phyloP scores from a whole-genome alignment of 2,888 invertebrate species.

The Drosophila atripex region DNA sequence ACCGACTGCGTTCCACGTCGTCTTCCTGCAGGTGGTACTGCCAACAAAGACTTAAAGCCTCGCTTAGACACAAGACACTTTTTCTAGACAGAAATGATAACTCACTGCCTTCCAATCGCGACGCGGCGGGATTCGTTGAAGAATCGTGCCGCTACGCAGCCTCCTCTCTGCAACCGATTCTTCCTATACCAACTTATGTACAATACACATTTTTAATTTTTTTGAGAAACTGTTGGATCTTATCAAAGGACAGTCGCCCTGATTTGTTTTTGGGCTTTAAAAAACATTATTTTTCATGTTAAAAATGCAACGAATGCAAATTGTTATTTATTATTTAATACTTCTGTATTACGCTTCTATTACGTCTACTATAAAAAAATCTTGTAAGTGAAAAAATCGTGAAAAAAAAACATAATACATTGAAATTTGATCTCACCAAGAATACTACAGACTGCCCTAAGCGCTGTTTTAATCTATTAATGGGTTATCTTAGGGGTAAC shows the following conservation, averaged over 20 bases:
- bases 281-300: constrained; percentile 67
- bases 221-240: constrained; percentile 65
- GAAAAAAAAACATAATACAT: constrained; percentile 60
- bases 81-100: constrained; percentile 20
- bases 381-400: constrained; percentile 64
- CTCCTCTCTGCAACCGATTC: constrained; percentile 63
- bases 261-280: constrained; percentile 41
- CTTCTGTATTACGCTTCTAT: constrained; percentile 56
- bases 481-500: neutral
- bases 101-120: constrained; percentile 70
- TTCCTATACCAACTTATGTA: constrained; percentile 72
- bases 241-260: constrained; percentile 55
- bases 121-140: constrained; percentile 46
- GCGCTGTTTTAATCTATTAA: neutral
- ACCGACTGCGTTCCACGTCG: constrained; percentile 46
- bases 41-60: constrained; percentile 76
- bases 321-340: constrained; percentile 75
- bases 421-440: constrained; percentile 69
- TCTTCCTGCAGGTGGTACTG: constrained; percentile 42
- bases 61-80: constrained; percentile 61
- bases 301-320: constrained; percentile 73
- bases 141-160: constrained; percentile 54
- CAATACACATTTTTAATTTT: constrained; percentile 66
- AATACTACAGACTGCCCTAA: constrained; percentile 23
- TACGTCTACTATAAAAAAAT: constrained; percentile 52